These are phyloP conservation scores for Coregonus suidteri DNA, from an alignment of 2,797 vertebrate species.

Conservation along the genomic window DNA sequence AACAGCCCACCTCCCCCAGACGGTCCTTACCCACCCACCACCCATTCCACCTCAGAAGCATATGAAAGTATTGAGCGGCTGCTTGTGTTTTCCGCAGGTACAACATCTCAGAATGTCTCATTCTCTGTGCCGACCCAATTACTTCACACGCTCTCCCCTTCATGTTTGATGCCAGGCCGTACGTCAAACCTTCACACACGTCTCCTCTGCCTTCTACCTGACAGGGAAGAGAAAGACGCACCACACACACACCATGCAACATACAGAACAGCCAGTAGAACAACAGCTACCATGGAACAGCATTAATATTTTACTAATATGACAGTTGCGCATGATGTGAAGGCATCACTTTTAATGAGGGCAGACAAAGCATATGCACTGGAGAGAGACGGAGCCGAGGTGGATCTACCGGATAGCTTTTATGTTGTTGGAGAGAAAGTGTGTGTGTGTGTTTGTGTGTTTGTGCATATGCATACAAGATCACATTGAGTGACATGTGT, in stretches of 20 bases:
- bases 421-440: constrained; percentile 5
- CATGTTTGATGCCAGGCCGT: constrained; percentile 41
- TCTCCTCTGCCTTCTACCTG: constrained; percentile 29
- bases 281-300: constrained; percentile 57
- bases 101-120: neutral
- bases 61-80: neutral
- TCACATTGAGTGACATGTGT: neutral
- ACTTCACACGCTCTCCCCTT: constrained; percentile 39
- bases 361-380: constrained; percentile 66
- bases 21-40: neutral
- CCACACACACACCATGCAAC: constrained; percentile 31
- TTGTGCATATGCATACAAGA: constrained; percentile 3
- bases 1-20: neutral
- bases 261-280: constrained; percentile 31
- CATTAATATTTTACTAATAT: constrained; percentile 78
- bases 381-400: constrained; percentile 46
- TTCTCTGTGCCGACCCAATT: constrained; percentile 52
- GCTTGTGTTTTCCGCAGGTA: neutral
- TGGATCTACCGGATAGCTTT: neutral
- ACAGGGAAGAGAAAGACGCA: constrained; percentile 34
- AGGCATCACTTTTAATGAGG: constrained; percentile 79
- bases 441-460: neutral
- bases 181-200: constrained; percentile 46
- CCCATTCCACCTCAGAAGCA: neutral
- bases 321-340: constrained; percentile 68